These are phyloP conservation scores for Leucozona laternaria DNA, from an alignment of 2,888 invertebrate species.

Conservation along the genomic window DNA sequence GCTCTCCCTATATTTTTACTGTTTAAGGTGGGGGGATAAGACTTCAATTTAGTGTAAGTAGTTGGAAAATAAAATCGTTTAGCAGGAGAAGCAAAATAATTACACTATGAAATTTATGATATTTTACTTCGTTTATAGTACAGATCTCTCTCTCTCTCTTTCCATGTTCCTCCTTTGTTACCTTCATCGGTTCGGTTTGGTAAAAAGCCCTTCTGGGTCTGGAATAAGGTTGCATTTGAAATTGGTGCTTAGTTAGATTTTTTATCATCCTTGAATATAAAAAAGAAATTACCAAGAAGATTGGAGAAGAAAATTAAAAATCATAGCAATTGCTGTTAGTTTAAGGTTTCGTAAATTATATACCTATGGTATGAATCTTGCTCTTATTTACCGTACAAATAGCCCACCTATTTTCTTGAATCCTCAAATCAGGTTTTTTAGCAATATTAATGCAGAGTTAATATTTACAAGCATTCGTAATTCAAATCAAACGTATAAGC, in stretches of 20 bases:
- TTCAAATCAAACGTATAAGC: too few relatives aligned
- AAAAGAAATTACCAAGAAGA: not conserved
- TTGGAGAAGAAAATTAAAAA: not conserved
- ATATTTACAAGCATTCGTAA: too few relatives aligned
- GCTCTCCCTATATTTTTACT: not conserved
- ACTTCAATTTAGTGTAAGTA: slow-evolving; percentile 30
- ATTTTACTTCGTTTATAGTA: not conserved
- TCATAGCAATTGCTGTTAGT: not conserved
- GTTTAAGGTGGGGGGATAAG: not conserved
- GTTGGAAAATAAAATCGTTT: slow-evolving; percentile 19
- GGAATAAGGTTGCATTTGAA: not conserved
- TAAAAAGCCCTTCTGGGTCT: not conserved
- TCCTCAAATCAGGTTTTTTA: too few relatives aligned
- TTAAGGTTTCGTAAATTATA: not conserved
- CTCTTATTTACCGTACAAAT: not conserved
- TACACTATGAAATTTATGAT: slow-evolving; percentile 14
- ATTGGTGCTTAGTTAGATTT: not conserved
- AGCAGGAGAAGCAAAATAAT: slow-evolving; percentile 6
- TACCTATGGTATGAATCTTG: not conserved
- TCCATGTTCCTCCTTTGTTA: too few relatives aligned
- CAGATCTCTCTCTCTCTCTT: not conserved
- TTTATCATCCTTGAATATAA: not conserved
- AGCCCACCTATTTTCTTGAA: too few relatives aligned
- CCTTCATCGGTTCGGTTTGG: not conserved
- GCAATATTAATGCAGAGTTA: too few relatives aligned